Conservation (phyloP, 1,140 invertebrate species). For the Asobara japonica region DNA sequence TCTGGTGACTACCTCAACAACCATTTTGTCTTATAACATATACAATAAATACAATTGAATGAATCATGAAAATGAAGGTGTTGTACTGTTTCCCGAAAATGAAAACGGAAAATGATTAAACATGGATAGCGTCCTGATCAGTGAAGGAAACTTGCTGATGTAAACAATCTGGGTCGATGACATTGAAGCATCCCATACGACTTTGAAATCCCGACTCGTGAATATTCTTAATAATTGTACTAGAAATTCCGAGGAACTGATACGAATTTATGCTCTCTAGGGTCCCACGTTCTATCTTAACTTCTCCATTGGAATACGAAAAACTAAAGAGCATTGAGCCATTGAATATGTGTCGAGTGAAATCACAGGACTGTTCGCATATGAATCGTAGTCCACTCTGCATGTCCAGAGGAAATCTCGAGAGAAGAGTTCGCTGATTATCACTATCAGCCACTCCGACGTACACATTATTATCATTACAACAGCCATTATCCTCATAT, state of each 20-base stretch:
- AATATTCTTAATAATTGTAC: neutral
- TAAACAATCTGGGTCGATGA: slow-evolving; percentile 40
- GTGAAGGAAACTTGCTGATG: slow-evolving; percentile 24
- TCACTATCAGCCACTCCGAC: slow-evolving; percentile 22
- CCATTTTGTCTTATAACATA: too few relatives aligned
- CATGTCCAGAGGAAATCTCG: slow-evolving; percentile 5
- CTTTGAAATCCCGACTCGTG: neutral
- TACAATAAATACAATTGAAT: too few relatives aligned
- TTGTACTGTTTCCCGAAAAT: too few relatives aligned
- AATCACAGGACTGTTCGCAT: neutral
- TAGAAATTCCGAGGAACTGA: neutral
- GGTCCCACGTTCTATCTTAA: slow-evolving; percentile 11
- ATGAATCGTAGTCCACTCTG: neutral
- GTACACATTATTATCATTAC: slow-evolving; percentile 16
- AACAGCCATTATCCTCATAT: slow-evolving; percentile 2
- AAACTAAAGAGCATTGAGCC: slow-evolving; percentile 29
- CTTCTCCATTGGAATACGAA: slow-evolving; percentile 17
- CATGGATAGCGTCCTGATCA: too few relatives aligned
- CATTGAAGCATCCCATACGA: slow-evolving; percentile 33
- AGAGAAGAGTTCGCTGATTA: slow-evolving; percentile 9
- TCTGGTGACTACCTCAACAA: too few relatives aligned
- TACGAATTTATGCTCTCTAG: neutral
- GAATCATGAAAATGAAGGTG: too few relatives aligned
- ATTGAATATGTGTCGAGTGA: slow-evolving; percentile 31
- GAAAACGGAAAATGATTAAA: too few relatives aligned